Base-by-base conservation (phyloP, 2,888 invertebrate species). In the Ochlodes sylvanus region DNA sequence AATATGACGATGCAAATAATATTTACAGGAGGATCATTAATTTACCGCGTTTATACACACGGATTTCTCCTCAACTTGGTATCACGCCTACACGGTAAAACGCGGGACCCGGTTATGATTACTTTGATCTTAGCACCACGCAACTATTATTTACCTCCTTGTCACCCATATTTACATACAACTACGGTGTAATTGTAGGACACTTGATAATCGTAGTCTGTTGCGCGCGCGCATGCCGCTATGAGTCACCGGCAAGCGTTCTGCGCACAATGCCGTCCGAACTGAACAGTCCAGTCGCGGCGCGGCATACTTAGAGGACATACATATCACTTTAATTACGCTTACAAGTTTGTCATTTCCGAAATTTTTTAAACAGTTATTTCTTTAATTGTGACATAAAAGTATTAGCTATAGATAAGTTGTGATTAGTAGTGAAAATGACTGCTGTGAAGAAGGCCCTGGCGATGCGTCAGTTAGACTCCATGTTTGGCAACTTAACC, bases 401-500 rank as follows among this genome's bases (percentile, higher is more conserved):
- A 77, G 64, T 72, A 70, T 68, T 71, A 54, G 69, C 60, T 73
- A 72, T 69, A 70, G 70, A 68, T 63, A 69, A 79, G 79, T 84
- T 80, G 77, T 77, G 64, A 70, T 42, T 61, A 69, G 69, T 56
- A 72, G 80, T 81, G 77, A 85, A 80, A 75, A 92, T 92, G 92
- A 88, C 90, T 73, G 89, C 94, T 52, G 94, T 94, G 69, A 95
- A 95, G 84, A 95, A 95, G 78, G 95, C 94, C 68, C 94, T 94
- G 71, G 96, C 96, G 44, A 95, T 96, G 84, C 95, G 95, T 77
- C 95, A 96, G 76, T 89, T 97, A 79, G 96, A 96, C 82, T 95
- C 95, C 55, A 94, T 97, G 82, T 96, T 97, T 88, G 94, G 94
- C 72, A 95, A 95, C 79, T 94, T 95, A 77, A 95, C 93, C 80